Percentiles rank a stretch among this genome's conserved stretches.
phyloP scores from a whole-genome alignment of 2,797 vertebrate genomes.

The Garrulus glandarius region DNA sequence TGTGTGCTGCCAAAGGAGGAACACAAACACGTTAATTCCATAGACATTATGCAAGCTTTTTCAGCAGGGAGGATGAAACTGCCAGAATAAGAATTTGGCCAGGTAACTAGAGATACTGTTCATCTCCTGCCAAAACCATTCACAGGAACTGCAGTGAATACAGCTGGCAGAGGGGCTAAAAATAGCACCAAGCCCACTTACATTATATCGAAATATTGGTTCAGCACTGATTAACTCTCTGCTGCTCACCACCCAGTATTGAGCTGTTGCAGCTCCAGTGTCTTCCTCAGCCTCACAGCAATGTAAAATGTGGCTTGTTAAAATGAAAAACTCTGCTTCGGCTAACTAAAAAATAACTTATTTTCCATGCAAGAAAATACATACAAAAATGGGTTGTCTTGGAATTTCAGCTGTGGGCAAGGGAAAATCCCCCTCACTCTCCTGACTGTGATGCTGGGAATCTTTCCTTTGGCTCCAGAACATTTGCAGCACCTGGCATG shows the following conservation, averaged over 20 bases:
- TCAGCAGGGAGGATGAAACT: background rate
- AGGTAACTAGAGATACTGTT: background rate
- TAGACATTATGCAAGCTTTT: accelerated
- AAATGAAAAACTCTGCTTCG: background rate
- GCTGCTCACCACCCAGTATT: background rate
- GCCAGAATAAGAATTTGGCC: background rate
- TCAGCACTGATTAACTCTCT: slow-evolving; percentile 14
- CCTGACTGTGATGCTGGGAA: background rate
- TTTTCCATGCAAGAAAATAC: background rate
- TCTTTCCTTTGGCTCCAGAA: background rate
- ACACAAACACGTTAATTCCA: accelerated
- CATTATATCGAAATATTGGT: background rate
- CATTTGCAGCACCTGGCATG: accelerated
- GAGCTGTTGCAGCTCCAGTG: background rate
- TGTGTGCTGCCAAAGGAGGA: background rate
- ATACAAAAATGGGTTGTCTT: accelerated
- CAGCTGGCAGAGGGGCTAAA: slow-evolving; percentile 13
- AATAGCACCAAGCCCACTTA: background rate
- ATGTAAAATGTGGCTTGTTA: background rate
- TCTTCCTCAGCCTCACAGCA: background rate
- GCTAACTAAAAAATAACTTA: background rate
- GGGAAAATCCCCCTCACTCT: background rate
- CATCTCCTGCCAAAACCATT: background rate
- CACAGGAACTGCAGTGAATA: background rate
- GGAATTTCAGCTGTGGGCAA: background rate